Base-by-base conservation (phyloP, 2,888 invertebrate species). In the Pantelozetes paolii region DNA sequence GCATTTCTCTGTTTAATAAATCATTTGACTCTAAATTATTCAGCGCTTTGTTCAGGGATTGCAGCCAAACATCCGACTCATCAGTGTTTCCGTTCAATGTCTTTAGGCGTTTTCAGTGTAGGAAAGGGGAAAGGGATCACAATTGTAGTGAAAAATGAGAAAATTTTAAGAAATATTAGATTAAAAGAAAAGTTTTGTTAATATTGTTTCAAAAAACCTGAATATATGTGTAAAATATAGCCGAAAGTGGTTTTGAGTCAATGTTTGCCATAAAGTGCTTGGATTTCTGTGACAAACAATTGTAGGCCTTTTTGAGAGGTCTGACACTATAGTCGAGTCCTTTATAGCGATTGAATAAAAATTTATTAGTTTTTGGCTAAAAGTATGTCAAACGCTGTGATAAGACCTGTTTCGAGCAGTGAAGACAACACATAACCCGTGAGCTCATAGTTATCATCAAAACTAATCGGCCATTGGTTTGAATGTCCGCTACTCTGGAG, bases 351-450 rank as follows among this genome's bases (percentile, higher is more conserved):
- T 26, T 59, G 23, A 28, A 28, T 30, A 59, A 59, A 59, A 59
- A 11, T 15, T 59, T 28, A 28, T 48, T n/a, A 48, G 9, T 48
- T 48, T 48, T 48, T n/a, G n/a, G n/a, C n/a, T n/a, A n/a, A n/a
- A n/a, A n/a, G n/a, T n/a, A n/a, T n/a, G n/a, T n/a, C n/a, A n/a
- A n/a, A n/a, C n/a, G n/a, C n/a, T n/a, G n/a, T n/a, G n/a, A n/a
- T 59, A 64, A 40, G 72, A 62, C 72, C 72, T 62, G 42, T 11
- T 36, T 64, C 36, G n/a, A 50, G 28, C 18, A 54, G 30, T 26
- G 69, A 69, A 20, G 40, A 32, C 40, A 69, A 42, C 69, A 69
- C 69, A 45, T 69, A 69, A 69, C 69, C 69, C 6, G 69, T 69
- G 26, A 69, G n/a, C 26, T 69, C 36, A n/a, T 69, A 40, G 28